Conservation (phyloP, 2,797 vertebrate species). For the Ptychobarbus kaznakovi region DNA sequence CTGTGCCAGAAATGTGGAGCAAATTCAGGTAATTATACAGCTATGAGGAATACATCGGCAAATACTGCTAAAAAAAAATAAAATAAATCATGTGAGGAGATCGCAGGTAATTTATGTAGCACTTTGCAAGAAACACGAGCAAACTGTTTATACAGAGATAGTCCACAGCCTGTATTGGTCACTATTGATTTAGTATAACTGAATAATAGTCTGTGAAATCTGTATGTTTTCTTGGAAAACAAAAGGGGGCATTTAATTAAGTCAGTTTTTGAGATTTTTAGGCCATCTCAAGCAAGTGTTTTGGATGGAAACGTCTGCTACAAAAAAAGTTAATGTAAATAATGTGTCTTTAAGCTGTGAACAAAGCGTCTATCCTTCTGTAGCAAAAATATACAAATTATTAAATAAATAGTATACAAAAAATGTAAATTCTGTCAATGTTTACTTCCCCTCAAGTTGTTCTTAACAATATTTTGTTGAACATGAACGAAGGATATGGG, state of each 20-base stretch:
- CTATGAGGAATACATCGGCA: too few relatives aligned
- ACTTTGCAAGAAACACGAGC: neutral
- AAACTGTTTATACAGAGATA: too few relatives aligned
- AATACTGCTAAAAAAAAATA: too few relatives aligned
- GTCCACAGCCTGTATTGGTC: too few relatives aligned
- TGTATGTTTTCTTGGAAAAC: neutral
- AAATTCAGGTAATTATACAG: constrained; percentile 78
- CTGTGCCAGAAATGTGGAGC: constrained; percentile 83
- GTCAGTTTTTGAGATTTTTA: too few relatives aligned
- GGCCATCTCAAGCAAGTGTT: neutral
- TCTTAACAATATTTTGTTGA: too few relatives aligned
- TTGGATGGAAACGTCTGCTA: neutral
- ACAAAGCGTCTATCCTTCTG: neutral
- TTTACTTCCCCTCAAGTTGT: too few relatives aligned
- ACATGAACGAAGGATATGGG: too few relatives aligned
- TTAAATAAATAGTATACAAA: too few relatives aligned
- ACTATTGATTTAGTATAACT: too few relatives aligned
- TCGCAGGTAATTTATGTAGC: neutral
- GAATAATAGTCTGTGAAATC: neutral
- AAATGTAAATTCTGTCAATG: too few relatives aligned
- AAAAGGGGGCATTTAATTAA: neutral
- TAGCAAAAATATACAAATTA: neutral
- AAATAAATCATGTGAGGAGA: neutral
- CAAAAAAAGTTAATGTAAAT: neutral
- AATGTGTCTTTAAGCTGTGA: neutral